A percentile compares a stretch with the other conserved stretches of the same genome.
phyloP scores from a whole-genome alignment of 1,140 invertebrate species.

The Dryas iulia region DNA sequence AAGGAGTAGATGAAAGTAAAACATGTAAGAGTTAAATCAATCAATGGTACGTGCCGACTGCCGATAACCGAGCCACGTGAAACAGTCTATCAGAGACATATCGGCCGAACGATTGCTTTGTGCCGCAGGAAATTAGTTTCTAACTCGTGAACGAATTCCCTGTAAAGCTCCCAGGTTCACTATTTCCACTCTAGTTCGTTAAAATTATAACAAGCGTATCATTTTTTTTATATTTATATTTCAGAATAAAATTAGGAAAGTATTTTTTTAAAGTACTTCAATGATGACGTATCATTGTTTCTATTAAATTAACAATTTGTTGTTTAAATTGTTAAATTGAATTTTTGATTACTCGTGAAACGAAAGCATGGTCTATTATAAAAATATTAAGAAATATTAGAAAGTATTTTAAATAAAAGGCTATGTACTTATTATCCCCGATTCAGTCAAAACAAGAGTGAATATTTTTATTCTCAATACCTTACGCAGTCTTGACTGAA shows the following conservation, averaged over 20 bases:
- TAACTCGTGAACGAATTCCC: slow-evolving; percentile 54
- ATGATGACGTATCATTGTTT: too few relatives aligned
- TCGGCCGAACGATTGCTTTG: slow-evolving; percentile 65
- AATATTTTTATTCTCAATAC: too few relatives aligned
- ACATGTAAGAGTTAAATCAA: slow-evolving; percentile 41
- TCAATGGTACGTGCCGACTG: slow-evolving; percentile 44
- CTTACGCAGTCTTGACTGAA: too few relatives aligned
- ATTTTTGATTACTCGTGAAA: too few relatives aligned
- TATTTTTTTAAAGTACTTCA: too few relatives aligned
- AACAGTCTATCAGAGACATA: slow-evolving; percentile 52
- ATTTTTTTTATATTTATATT: not conserved
- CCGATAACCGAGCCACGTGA: slow-evolving; percentile 5
- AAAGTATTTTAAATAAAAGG: too few relatives aligned
- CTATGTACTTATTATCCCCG: too few relatives aligned
- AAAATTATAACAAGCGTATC: not conserved
- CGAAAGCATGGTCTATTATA: too few relatives aligned
- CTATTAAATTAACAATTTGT: too few relatives aligned
- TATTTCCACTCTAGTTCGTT: not conserved
- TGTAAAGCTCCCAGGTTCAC: slow-evolving; percentile 19
- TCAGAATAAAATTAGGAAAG: not conserved
- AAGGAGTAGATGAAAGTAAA: slow-evolving; percentile 1
- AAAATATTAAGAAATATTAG: too few relatives aligned
- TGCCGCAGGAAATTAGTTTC: slow-evolving; percentile 75
- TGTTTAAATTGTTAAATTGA: too few relatives aligned
- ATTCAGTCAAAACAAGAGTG: too few relatives aligned